These are phyloP conservation scores for Cephus runcator DNA, from an alignment of 2,888 invertebrate species.

Conservation along the genomic window DNA sequence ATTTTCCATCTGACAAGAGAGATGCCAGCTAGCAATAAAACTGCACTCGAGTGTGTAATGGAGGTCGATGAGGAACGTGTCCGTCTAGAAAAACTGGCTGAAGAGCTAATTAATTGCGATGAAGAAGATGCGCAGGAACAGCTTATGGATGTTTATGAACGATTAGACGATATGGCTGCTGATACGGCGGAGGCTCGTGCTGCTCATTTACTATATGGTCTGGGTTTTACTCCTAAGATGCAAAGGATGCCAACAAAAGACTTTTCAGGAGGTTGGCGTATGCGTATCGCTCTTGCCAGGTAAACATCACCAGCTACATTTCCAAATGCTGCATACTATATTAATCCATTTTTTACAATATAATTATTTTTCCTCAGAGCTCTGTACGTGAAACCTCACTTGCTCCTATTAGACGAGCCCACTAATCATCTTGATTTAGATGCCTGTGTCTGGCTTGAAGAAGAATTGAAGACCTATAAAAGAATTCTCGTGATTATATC, in stretches of 20 bases:
- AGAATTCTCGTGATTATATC: constrained; percentile 97
- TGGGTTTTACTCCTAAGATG: constrained; percentile 91
- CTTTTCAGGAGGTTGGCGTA: constrained; percentile 96
- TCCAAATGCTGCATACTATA: constrained; percentile 16
- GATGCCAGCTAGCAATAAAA: constrained; percentile 98
- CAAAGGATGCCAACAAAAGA: constrained; percentile 88
- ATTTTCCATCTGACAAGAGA: constrained; percentile 97
- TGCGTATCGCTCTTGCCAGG: constrained; percentile 95
- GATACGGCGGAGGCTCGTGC: constrained; percentile 96
- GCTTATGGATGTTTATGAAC: constrained; percentile 96
- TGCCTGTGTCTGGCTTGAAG: constrained; percentile 99
- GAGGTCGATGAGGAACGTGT: constrained; percentile 97
- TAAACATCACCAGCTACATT: constrained; percentile 42
- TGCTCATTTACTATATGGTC: constrained; percentile 93
- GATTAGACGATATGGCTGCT: constrained; percentile 95
- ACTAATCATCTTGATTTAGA: constrained; percentile 99
- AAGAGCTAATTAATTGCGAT: constrained; percentile 85
- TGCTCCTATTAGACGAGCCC: constrained; percentile 96
- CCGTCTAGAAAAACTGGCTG: constrained; percentile 91
- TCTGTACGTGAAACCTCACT: constrained; percentile 96
- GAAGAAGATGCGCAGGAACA: constrained; percentile 91
- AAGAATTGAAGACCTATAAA: constrained; percentile 95
- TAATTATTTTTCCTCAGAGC: constrained; percentile 70
- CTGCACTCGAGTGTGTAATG: constrained; percentile 96
- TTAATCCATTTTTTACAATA: background rate